Evolutionary conservation across 2,113 vertebrate genomes (phyloP).

Genomic region (Grammomys dolichurus): DNA sequence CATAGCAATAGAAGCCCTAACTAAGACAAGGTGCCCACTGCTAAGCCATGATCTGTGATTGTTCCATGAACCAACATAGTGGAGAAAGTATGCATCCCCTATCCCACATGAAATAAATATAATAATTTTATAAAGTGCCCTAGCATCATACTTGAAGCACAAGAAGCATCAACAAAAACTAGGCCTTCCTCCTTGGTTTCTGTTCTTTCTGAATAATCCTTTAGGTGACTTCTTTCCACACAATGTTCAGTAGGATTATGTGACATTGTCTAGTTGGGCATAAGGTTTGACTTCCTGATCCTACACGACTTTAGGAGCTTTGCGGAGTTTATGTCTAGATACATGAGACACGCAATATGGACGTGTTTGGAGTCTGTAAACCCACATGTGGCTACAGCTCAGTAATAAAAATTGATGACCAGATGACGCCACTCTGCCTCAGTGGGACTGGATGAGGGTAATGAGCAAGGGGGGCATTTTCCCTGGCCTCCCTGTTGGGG

Average conservation of each 20-base stretch:
- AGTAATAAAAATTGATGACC: slow-evolving; percentile 20
- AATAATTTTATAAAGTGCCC: not conserved
- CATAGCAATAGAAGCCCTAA: not conserved
- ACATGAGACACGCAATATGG: not conserved
- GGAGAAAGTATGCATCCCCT: not conserved
- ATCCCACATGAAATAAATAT: not conserved
- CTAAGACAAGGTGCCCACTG: not conserved
- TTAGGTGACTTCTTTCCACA: not conserved
- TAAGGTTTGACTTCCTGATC: not conserved
- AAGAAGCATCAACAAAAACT: not conserved
- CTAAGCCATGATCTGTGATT: not conserved
- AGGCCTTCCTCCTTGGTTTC: not conserved
- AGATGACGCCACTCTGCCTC: not conserved
- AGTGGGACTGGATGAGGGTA: not conserved
- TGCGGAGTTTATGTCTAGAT: not conserved
- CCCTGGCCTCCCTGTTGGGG: not conserved
- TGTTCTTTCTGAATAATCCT: slow-evolving; percentile 14
- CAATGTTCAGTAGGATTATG: not conserved
- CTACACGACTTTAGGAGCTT: not conserved
- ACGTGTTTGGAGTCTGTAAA: not conserved
- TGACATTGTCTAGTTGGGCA: not conserved
- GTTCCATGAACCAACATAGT: not conserved
- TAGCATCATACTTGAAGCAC: not conserved
- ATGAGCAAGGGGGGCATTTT: not conserved
- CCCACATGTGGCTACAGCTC: not conserved